phyloP scores from a whole-genome alignment of 2,797 vertebrate genomes.

The Gadopsis bispinosus region DNA sequence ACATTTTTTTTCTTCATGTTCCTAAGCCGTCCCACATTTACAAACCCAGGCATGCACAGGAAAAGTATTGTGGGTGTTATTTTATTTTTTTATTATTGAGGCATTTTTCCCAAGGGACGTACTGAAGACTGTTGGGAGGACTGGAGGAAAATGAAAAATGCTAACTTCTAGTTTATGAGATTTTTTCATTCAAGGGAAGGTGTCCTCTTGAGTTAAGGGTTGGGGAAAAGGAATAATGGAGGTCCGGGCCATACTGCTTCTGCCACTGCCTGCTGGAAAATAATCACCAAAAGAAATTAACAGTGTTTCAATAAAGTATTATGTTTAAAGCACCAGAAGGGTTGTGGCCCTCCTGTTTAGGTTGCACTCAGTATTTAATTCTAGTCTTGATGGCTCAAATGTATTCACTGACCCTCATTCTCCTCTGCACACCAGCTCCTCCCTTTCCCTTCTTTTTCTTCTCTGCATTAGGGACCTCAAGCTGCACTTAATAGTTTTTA shows the following conservation, averaged over 20 bases:
- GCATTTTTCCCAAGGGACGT: constrained; percentile 44
- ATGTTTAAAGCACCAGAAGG: background rate
- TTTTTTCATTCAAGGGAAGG: constrained; percentile 43
- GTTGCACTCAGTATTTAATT: background rate
- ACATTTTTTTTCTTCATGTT: constrained; percentile 38
- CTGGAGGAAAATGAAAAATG: constrained; percentile 67
- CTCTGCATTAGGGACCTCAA: constrained; percentile 2
- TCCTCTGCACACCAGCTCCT: background rate
- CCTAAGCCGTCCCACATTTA: constrained; percentile 30
- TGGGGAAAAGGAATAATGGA: constrained; percentile 14
- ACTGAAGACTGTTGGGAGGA: constrained; percentile 27
- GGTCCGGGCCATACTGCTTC: background rate
- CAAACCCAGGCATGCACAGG: constrained; percentile 35
- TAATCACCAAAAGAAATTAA: background rate
- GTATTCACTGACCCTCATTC: background rate
- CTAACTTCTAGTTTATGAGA: constrained; percentile 63
- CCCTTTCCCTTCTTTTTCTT: background rate
- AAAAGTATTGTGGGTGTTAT: constrained; percentile 14
- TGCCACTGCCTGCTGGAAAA: constrained; percentile 13
- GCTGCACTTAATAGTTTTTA: background rate
- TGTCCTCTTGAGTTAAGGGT: constrained; percentile 9
- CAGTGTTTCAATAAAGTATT: constrained; percentile 3
- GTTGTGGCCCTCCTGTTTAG: background rate
- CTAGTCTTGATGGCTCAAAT: constrained; percentile 6
- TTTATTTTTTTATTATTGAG: constrained; percentile 44